phyloP scores from a whole-genome alignment of 2,888 invertebrate genomes.

The Torymus auratus region DNA sequence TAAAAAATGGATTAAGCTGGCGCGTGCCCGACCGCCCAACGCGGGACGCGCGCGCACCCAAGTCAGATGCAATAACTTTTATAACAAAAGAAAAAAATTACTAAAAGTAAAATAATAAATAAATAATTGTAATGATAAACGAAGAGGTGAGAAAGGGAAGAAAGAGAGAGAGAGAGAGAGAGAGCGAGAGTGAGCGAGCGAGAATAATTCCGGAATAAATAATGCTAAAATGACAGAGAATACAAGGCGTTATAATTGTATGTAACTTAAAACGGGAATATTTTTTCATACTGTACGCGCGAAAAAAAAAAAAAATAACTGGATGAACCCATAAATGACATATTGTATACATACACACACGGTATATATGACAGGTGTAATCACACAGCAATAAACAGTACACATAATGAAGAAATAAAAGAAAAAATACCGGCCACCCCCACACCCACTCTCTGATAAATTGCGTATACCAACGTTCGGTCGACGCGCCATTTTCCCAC shows the following conservation, averaged over 20 bases:
- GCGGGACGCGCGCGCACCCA: constrained; percentile 71
- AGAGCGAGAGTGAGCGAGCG: neutral
- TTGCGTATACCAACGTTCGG: constrained; percentile 4
- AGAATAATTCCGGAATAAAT: constrained; percentile 62
- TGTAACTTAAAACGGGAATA: constrained; percentile 62
- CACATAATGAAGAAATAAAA: constrained; percentile 41
- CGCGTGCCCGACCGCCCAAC: constrained; percentile 58
- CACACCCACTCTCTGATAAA: constrained; percentile 20
- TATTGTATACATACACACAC: constrained; percentile 30
- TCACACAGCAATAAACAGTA: constrained; percentile 28
- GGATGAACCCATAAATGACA: constrained; percentile 39
- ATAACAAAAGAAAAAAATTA: constrained; percentile 62
- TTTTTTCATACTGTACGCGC: constrained; percentile 69
- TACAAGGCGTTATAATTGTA: constrained; percentile 39
- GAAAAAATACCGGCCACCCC: constrained; percentile 42
- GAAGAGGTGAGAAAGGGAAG: neutral
- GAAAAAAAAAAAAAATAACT: constrained; percentile 51
- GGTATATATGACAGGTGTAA: constrained; percentile 32
- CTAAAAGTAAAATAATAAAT: constrained; percentile 32
- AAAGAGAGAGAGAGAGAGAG: neutral
- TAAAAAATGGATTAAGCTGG: constrained; percentile 31
- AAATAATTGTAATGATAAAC: constrained; percentile 6
- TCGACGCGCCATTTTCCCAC: constrained; percentile 20
- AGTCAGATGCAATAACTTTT: constrained; percentile 76
- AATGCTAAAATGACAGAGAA: constrained; percentile 46